Percentiles rank a stretch among this genome's conserved stretches.
phyloP scores from a whole-genome alignment of 2,888 invertebrate species.

The Microdon myrmicae region DNA sequence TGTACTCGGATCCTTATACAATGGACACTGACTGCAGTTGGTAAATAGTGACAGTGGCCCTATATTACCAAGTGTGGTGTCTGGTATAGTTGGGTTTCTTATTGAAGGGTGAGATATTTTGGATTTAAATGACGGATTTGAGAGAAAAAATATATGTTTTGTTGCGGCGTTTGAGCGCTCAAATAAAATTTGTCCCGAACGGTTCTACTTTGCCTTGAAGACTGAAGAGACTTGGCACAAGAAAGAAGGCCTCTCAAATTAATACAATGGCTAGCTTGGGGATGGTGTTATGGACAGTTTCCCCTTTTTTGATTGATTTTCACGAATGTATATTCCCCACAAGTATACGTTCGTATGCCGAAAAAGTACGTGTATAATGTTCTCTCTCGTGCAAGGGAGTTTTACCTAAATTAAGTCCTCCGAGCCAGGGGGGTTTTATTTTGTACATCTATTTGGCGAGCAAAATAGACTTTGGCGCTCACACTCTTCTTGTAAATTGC shows the following conservation, averaged over 20 bases:
- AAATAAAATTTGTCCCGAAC: conserved; percentile 51
- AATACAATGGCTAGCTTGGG: conserved; percentile 19
- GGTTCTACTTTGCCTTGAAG: conserved; percentile 51
- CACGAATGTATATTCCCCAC: conserved; percentile 26
- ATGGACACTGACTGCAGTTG: conserved; percentile 13
- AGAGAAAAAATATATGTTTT: conserved; percentile 52
- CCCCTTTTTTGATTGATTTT: conserved; percentile 43
- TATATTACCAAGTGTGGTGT: conserved; percentile 9
- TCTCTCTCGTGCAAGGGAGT: conserved; percentile 32
- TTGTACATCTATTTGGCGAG: conserved; percentile 11
- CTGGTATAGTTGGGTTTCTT: neutral
- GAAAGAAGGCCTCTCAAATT: conserved; percentile 15
- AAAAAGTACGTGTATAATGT: conserved; percentile 7
- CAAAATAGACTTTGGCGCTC: conserved; percentile 49
- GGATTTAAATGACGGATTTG: conserved; percentile 54
- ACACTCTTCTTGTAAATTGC: too few relatives aligned
- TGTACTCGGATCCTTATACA: neutral
- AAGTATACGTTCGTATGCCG: conserved; percentile 5
- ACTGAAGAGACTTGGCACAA: conserved; percentile 46
- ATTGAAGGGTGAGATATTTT: conserved; percentile 44
- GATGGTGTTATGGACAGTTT: conserved; percentile 36
- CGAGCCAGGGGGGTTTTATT: conserved; percentile 30
- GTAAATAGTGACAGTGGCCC: conserved; percentile 21
- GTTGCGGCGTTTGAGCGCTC: conserved; percentile 48
- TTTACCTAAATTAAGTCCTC: conserved; percentile 48